Conservation (phyloP, 2,797 vertebrate species). For the Sternarchorhynchus goeldii region DNA sequence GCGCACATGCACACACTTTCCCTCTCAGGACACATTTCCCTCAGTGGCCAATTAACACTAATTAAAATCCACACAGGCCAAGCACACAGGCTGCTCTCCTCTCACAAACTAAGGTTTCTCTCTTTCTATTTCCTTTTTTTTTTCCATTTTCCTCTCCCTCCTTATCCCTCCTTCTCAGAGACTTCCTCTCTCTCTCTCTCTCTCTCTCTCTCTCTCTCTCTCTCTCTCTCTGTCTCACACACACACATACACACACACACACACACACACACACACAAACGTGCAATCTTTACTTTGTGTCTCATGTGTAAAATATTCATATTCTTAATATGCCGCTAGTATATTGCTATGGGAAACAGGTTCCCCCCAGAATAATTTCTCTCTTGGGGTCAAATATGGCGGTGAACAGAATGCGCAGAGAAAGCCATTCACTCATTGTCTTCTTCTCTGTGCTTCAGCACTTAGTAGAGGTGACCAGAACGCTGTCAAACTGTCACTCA, state of each 20-base stretch:
- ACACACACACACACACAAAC: background rate
- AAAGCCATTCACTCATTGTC: slow-evolving; percentile 20
- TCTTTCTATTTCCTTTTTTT: background rate
- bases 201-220: slow-evolving; percentile 50
- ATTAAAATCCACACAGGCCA: slow-evolving; percentile 74
- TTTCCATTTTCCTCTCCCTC: slow-evolving; percentile 44
- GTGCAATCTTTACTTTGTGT: background rate
- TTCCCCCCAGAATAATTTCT: background rate
- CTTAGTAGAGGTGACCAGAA: slow-evolving; percentile 9
- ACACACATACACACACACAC: slow-evolving; percentile 1
- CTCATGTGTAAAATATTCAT: slow-evolving; percentile 16
- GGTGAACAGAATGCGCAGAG: slow-evolving; percentile 28
- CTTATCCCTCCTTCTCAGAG: slow-evolving; percentile 44
- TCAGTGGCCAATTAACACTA: slow-evolving; percentile 79
- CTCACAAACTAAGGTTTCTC: slow-evolving; percentile 44
- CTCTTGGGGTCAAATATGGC: background rate
- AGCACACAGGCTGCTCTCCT: slow-evolving; percentile 63
- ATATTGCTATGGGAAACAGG: slow-evolving; percentile 9
- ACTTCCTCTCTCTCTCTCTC: slow-evolving; percentile 47
- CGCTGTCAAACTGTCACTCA: slow-evolving; percentile 24
- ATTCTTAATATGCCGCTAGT: slow-evolving; percentile 1
- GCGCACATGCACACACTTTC: slow-evolving; percentile 16
- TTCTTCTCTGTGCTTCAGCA: slow-evolving; percentile 11
- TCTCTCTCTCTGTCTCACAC: slow-evolving; percentile 38
- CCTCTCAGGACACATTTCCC: slow-evolving; percentile 65